Base-by-base conservation (phyloP, 2,888 invertebrate genomes). In the Diarsia mendica region DNA sequence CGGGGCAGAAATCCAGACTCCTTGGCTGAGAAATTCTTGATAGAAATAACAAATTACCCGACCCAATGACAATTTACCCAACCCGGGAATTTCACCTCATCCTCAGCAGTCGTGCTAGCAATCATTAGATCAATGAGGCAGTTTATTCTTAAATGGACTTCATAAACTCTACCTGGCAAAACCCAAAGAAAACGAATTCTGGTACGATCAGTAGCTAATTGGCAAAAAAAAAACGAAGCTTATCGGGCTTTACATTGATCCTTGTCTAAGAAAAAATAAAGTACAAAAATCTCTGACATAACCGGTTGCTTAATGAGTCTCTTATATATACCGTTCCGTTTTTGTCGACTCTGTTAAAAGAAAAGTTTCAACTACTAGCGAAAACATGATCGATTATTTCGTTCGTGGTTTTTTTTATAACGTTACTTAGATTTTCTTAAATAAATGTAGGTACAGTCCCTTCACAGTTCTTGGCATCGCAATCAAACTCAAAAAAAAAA, bases 291-390 rank as follows among this genome's bases (percentile, higher is more conserved):
- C 53, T 69, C 20, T 20, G 33, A 20, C 28, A 63, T 55, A 55
- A 49, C 44, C 11, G 44, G 15, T 28, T 23, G n/a, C 23, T 39
- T 60, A 60, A 79, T 61, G 72, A 80, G 28, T 23, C 15, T 51
- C 51, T 23, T 64, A 28, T 44, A 67, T 60, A 28, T 13, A 9
- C 15, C 2, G 13, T 28, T 28, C 6, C 2, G 5, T 61, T 66
- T 53, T 66, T 53, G 13, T 49, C n/a, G 15, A 13, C 23, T 58
- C 9, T 18, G 8, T 44, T 58, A 13, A 20, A 66, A 55, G 11
- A 11, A 72, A 65, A 53, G 18, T 53, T 61, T 28, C 6, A 11
- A 60, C 72, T 33, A 66, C 64, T 60, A 60, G 48, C 33, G 2
- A 51, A 1, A 67, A 33, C 2, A 23, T 44, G 70, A 64, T 28